These are phyloP conservation scores for Baccha elongata DNA, from an alignment of 2,888 invertebrate species.

Conservation along the genomic window DNA sequence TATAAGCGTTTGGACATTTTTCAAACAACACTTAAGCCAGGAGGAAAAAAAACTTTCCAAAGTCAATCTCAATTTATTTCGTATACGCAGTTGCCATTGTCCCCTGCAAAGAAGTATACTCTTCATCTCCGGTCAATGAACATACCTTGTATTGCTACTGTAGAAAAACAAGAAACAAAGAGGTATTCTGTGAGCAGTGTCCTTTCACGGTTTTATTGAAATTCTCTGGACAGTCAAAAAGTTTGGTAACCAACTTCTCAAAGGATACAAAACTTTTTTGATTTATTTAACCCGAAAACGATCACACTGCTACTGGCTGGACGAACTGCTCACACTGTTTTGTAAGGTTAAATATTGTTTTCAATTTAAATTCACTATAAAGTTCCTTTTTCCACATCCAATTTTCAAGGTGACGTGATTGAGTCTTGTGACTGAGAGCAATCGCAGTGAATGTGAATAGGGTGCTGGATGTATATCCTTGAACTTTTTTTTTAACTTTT, in stretches of 20 bases:
- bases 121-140: slow-evolving; percentile 12
- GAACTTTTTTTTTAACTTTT: slow-evolving; percentile 52
- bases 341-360: slow-evolving; percentile 42
- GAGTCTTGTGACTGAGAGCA: not conserved
- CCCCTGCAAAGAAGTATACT: not conserved
- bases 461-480: slow-evolving; percentile 40
- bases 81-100: slow-evolving; percentile 16
- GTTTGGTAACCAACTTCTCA: slow-evolving; percentile 28
- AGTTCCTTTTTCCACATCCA: slow-evolving; percentile 31
- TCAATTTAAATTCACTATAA: slow-evolving; percentile 64
- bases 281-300: slow-evolving; percentile 20
- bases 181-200: slow-evolving; percentile 30
- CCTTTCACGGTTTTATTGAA: slow-evolving; percentile 26
- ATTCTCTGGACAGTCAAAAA: slow-evolving; percentile 36
- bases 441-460: not conserved
- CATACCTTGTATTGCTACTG: not conserved
- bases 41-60: slow-evolving; percentile 4
- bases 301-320: not conserved
- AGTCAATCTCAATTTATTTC: slow-evolving; percentile 45
- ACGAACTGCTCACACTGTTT: not conserved
- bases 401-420: slow-evolving; percentile 56
- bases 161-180: not conserved
- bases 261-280: slow-evolving; percentile 48
- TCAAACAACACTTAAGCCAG: not conserved
- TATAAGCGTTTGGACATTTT: no score